Evolutionary conservation across 1,140 invertebrate species (phyloP).

Genomic region (Calephelis nemesis): DNA sequence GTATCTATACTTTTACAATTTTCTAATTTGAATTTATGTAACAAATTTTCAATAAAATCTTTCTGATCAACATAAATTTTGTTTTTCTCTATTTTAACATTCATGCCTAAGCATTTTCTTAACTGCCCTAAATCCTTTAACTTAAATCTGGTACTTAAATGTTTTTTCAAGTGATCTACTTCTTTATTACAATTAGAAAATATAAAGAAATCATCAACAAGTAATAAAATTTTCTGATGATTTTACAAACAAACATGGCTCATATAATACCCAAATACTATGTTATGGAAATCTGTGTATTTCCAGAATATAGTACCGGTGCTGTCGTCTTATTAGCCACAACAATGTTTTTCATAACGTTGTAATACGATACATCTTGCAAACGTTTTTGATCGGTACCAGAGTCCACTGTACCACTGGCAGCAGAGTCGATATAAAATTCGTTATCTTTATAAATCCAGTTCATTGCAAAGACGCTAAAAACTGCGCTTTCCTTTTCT

Average conservation of each 20-base stretch:
- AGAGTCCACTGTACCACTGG: no score
- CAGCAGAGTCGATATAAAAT: constrained; percentile 2
- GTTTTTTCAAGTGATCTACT: constrained; percentile 3
- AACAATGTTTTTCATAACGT: constrained; percentile 4
- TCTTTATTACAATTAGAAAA: constrained; percentile 5
- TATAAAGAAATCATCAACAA: constrained; percentile 5
- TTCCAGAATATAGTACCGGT: constrained; percentile 3
- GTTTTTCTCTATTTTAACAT: constrained; percentile 4
- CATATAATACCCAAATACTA: no score
- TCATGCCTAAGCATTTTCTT: constrained; percentile 4
- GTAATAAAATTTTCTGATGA: constrained; percentile 6
- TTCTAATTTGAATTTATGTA: background rate
- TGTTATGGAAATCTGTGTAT: constrained; percentile 13
- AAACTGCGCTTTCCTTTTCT: constrained; percentile 7
- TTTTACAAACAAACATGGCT: constrained; percentile 8
- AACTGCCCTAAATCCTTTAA: constrained; percentile 1
- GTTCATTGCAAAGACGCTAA: constrained; percentile 3
- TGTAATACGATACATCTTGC: constrained; percentile 6
- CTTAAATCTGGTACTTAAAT: background rate
- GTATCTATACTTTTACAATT: background rate
- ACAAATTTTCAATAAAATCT: constrained; percentile 4
- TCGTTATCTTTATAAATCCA: background rate
- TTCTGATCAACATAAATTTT: constrained; percentile 4
- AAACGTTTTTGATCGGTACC: constrained; percentile 7
- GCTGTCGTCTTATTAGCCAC: constrained; percentile 7